phyloP scores from a whole-genome alignment of 2,113 vertebrate species.

The Parotia lawesii region DNA sequence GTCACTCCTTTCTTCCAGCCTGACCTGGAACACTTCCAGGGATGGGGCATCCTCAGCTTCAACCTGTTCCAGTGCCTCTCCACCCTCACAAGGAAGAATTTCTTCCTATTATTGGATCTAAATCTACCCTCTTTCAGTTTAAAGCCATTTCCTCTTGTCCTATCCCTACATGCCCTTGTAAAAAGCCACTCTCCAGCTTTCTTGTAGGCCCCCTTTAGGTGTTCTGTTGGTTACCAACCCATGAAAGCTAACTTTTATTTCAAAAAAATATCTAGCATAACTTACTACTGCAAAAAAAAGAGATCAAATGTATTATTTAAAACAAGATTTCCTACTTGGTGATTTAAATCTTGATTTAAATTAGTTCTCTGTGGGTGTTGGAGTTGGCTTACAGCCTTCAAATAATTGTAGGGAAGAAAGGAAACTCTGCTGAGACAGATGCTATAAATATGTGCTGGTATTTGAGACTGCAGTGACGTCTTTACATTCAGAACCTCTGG shows the following conservation, averaged over 20 bases:
- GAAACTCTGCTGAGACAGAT: conserved; percentile 17
- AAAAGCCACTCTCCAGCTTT: not conserved
- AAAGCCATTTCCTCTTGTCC: not conserved
- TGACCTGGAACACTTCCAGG: not conserved
- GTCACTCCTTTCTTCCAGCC: not conserved
- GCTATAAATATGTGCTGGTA: conserved; percentile 20
- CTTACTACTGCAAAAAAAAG: not conserved
- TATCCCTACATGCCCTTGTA: not conserved
- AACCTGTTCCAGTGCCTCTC: not conserved
- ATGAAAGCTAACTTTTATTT: not conserved
- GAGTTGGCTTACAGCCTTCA: conserved; percentile 36
- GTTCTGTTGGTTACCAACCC: not conserved
- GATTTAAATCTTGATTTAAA: conserved; percentile 34
- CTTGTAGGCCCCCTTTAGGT: not conserved
- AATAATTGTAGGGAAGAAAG: conserved; percentile 30
- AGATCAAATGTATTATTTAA: conserved; percentile 28
- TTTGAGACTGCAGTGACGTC: not conserved
- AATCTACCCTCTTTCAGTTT: not conserved
- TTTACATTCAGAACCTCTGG: not conserved
- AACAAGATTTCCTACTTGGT: conserved; percentile 10
- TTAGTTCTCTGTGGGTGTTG: not conserved
- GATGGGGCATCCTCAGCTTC: not conserved
- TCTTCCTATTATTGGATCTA: not conserved
- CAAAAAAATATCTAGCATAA: not conserved
- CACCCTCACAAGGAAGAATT: not conserved